Evolutionary conservation across 2,888 invertebrate genomes (phyloP).

Genomic region (Chloroclysta siterata): DNA sequence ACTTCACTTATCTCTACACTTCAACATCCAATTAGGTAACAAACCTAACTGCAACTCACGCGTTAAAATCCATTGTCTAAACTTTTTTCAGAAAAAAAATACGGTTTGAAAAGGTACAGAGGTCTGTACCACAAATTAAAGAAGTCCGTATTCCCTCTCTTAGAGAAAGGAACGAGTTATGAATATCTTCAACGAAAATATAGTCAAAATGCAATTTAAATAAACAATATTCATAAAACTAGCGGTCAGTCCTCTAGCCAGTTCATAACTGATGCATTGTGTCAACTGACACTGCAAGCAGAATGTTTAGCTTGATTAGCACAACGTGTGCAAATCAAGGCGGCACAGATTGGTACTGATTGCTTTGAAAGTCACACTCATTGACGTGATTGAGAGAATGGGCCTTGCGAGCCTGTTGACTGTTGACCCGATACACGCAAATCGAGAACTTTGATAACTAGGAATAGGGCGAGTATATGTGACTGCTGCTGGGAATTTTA

Average conservation of each 20-base stretch:
- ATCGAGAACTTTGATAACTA: constrained; percentile 27
- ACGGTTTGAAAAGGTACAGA: too few species aligned
- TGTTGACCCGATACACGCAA: constrained; percentile 35
- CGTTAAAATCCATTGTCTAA: not conserved
- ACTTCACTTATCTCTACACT: constrained; percentile 26
- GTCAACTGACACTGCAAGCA: constrained; percentile 63
- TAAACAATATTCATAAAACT: constrained; percentile 6
- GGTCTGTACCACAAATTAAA: too few species aligned
- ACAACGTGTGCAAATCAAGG: constrained; percentile 77
- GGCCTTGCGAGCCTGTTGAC: constrained; percentile 66
- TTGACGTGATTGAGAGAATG: constrained; percentile 78
- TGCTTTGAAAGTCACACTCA: constrained; percentile 67
- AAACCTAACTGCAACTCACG: not conserved
- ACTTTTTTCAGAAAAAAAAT: not conserved
- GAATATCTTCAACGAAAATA: not conserved
- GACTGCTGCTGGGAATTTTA: not conserved
- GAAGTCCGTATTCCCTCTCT: too few species aligned
- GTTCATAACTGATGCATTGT: constrained; percentile 27
- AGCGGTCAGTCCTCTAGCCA: constrained; percentile 16
- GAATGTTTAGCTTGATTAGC: constrained; percentile 82
- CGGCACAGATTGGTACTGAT: constrained; percentile 75
- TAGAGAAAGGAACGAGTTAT: too few species aligned
- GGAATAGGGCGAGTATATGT: constrained; percentile 5
- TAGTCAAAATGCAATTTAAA: not conserved
- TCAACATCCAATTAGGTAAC: constrained; percentile 29